phyloP scores from a whole-genome alignment of 1,140 invertebrate species.

The Sycobia sp. region DNA sequence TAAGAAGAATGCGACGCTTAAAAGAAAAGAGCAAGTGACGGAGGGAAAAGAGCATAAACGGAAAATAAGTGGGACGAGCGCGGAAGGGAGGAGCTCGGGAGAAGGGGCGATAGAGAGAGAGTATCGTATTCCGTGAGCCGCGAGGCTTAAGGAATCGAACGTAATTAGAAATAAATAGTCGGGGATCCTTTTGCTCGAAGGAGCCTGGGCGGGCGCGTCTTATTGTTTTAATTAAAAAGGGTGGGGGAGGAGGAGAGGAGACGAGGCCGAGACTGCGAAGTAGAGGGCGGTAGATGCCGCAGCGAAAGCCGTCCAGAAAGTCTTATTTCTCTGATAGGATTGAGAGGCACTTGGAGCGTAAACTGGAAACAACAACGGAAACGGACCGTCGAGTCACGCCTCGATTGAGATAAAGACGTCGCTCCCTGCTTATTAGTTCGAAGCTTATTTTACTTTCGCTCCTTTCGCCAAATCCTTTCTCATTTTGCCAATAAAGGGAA shows the following conservation, averaged over 20 bases:
- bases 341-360: conserved; percentile 55
- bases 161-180: conserved; percentile 63
- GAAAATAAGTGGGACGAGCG: conserved; percentile 25
- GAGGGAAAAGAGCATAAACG: conserved; percentile 28
- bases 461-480: conserved; percentile 42
- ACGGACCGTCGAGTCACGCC: conserved; percentile 54
- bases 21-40: conserved; percentile 25
- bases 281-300: conserved; percentile 32
- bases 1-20: neutral
- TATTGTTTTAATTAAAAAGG: conserved; percentile 60
- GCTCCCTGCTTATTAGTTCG: conserved; percentile 54
- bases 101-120: neutral
- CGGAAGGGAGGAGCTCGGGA: neutral
- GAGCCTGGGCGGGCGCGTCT: conserved; percentile 42
- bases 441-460: conserved; percentile 51
- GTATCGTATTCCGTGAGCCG: conserved; percentile 23
- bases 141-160: conserved; percentile 58
- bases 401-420: conserved; percentile 57
- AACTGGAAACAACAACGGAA: conserved; percentile 59
- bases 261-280: neutral
- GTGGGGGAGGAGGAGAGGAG: conserved; percentile 28
- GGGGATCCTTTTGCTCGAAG: conserved; percentile 43
- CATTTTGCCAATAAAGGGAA: conserved; percentile 32
- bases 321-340: conserved; percentile 58
- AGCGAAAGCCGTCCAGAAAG: conserved; percentile 47